These are phyloP conservation scores for Stenichneumon culpator DNA, from an alignment of 2,888 invertebrate species.

Conservation along the genomic window DNA sequence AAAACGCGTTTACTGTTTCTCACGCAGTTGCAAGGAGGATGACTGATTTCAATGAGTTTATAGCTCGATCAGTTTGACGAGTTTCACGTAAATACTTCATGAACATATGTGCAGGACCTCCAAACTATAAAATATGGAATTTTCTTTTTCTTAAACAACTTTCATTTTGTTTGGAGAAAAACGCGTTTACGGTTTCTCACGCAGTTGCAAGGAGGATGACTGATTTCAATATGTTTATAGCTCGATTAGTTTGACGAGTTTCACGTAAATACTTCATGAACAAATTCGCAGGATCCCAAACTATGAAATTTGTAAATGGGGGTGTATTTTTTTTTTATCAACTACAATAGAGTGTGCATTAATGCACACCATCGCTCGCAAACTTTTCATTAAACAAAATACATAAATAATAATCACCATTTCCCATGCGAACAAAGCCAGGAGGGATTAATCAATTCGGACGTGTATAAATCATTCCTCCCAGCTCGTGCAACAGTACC, in stretches of 20 bases:
- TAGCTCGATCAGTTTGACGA: too few species aligned
- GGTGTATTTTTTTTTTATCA: too few species aligned
- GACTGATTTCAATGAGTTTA: neutral
- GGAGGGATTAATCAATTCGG: slow-evolving; percentile 45
- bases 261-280: neutral
- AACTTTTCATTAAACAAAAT: slow-evolving; percentile 15
- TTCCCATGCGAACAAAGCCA: neutral
- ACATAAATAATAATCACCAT: slow-evolving; percentile 26
- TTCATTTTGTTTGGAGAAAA: neutral
- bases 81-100: too few species aligned
- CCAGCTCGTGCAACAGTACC: slow-evolving; percentile 7
- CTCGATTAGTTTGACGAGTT: neutral
- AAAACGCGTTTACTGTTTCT: neutral
- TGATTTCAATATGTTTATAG: neutral
- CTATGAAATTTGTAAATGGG: too few species aligned
- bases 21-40: too few species aligned
- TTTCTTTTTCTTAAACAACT: neutral
- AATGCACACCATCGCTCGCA: neutral
- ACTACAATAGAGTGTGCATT: neutral
- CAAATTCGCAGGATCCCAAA: too few species aligned
- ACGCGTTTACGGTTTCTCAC: neutral
- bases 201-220: neutral
- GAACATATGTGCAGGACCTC: too few species aligned
- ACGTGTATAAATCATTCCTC: slow-evolving; percentile 42
- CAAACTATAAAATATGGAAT: too few species aligned